Evolutionary conservation across 2,888 invertebrate species (phyloP).

Genomic region (Xestia sexstrigata): DNA sequence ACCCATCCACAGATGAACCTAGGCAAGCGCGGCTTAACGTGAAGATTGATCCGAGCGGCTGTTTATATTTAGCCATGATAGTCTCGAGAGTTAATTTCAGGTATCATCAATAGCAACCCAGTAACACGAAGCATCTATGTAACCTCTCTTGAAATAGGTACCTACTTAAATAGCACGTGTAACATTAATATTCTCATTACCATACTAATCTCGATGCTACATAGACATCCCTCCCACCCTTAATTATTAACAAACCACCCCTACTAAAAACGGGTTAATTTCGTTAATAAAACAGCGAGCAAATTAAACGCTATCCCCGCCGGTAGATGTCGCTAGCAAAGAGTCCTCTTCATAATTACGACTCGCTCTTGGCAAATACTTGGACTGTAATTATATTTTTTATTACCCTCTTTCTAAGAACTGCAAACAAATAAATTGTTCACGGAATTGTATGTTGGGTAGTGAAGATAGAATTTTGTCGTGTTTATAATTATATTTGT

Average conservation of each 20-base stretch:
- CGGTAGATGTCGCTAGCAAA: constrained; percentile 66
- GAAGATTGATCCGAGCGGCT: no score
- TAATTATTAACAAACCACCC: constrained; percentile 83
- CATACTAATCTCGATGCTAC: constrained; percentile 40
- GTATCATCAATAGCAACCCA: not conserved
- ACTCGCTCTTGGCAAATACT: constrained; percentile 79
- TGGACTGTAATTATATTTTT: constrained; percentile 81
- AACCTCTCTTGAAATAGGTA: not conserved
- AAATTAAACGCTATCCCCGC: constrained; percentile 79
- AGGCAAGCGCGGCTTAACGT: no score
- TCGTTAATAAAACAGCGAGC: constrained; percentile 82
- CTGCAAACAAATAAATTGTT: constrained; percentile 61
- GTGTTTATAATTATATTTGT: not conserved
- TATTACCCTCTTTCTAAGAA: constrained; percentile 70
- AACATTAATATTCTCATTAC: constrained; percentile 29
- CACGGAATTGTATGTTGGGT: constrained; percentile 40
- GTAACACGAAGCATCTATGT: not conserved
- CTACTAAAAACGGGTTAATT: constrained; percentile 86
- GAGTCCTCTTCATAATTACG: constrained; percentile 79
- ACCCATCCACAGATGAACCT: no score
- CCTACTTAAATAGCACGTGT: constrained; percentile 10
- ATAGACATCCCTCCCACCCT: constrained; percentile 69
- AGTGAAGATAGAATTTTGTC: constrained; percentile 15
- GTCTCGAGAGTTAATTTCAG: no score
- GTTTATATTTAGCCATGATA: no score